These are phyloP conservation scores for Ascaphus truei DNA, from an alignment of 2,113 vertebrate species.

Conservation along the genomic window DNA sequence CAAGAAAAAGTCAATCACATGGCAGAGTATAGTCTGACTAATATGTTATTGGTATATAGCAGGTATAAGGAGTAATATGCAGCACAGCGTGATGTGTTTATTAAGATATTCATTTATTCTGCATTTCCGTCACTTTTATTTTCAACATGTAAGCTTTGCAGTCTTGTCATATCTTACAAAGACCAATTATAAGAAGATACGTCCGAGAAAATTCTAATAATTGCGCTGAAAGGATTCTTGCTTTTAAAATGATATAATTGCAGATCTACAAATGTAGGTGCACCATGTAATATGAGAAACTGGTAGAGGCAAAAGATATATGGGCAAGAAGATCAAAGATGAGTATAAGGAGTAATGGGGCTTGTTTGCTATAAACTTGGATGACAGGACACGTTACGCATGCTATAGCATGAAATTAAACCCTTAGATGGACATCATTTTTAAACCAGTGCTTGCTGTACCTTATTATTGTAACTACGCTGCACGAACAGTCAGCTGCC, in stretches of 20 bases:
- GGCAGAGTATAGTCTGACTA: no score
- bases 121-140: not conserved
- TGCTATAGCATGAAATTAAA: constrained; percentile 38
- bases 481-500: no score
- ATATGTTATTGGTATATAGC: no score
- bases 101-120: constrained; percentile 22
- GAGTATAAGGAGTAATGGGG: constrained; percentile 33
- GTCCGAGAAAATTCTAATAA: constrained; percentile 16
- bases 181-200: no score
- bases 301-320: constrained; percentile 24
- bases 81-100: no score
- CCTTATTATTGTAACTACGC: constrained; percentile 13
- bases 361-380: constrained; percentile 38
- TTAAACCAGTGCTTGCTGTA: not conserved
- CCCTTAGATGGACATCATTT: constrained; percentile 23
- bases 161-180: constrained; percentile 1
- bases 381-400: constrained; percentile 34
- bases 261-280: constrained; percentile 14
- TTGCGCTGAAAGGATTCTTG: constrained; percentile 18
- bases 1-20: no score
- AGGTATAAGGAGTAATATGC: no score
- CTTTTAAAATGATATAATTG: constrained; percentile 18
- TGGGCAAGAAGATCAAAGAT: constrained; percentile 11
- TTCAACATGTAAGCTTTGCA: not conserved
- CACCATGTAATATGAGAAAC: constrained; percentile 18